Evolutionary conservation across 92 coral and sea anemone species (phyloP), one percentile per base, ranked within the genome.

Genomic region (Bergia sp.): DNA sequence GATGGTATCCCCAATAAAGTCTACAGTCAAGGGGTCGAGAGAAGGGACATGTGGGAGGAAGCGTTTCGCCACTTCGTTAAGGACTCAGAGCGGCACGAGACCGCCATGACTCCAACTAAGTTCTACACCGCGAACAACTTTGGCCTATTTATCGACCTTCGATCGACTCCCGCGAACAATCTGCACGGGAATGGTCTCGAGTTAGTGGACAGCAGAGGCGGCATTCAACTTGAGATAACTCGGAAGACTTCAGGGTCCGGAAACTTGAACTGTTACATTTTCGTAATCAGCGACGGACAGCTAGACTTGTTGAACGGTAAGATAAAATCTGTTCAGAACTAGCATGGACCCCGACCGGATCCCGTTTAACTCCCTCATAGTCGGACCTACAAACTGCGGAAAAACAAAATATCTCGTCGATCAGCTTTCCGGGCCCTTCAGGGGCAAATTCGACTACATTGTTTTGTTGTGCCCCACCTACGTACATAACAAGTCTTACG

Each of bases 381-480:
- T 71, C 3, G 9, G 76, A 29, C 29, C 29, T 29, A 29, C 29
- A 29, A 29, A 44, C 5, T 44, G 71, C 38, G 92, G 92, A 1
- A 90, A 90, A 67, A 90, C 76, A 2, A 72, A 67, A 38, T 90
- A 55, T 79, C 37, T 90, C 0, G 92, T 90, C 8, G 79, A 90
- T 29, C 90, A 78, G 41, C 79, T 90, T 0, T 23, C 77, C 38
- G 88, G 73, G 0, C 75, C 79, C 1, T 89, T 18, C 65, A 1
- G 43, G 9, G 69, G 43, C 11, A 82, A 73, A 61, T 89, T 89
- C 76, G 92, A 89, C 39, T 89, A 89, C 58, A 77, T 85, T 75
- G 90, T 90, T 0, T 67, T 86, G 15, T 0, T 90, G 11, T 90
- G 92, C 47, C 90, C 90, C 36, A 86, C 92, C 0, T 85, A 55